Base-by-base conservation (phyloP, 2,888 invertebrate species). In the Dascillus cervinus region DNA sequence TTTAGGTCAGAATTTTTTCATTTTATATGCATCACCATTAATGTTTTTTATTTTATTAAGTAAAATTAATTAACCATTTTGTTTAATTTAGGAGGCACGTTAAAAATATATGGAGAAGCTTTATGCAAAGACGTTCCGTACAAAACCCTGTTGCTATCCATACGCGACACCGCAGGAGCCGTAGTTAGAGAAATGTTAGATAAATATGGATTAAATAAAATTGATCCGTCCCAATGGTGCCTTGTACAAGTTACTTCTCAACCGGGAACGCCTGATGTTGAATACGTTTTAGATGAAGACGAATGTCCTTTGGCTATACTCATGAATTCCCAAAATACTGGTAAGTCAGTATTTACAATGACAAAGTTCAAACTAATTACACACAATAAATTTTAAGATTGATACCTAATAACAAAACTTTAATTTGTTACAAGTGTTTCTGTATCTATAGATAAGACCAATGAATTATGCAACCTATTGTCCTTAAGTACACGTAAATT, bases 121-220 rank as follows among this genome's bases (percentile, higher is more conserved):
- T 72, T 98, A 22, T 89, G 91, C 56, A 86, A 89, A 51, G 95
- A 95, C 67, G 94, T 96, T 57, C 97, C 98, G 27, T 98, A 99
- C 70, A 97, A 98, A 70, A 97, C 97, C 4, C 71, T 98, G 31
- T 72, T 98, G 49, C 73, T 98, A 43, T 94, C 95, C 10, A 85
- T 94, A 30, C 77, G 87, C 37, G 98, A 98, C 67, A 82, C 84
- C 31, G 95, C 96, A 5, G 85, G 86, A 28, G 82, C 82, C 49
- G 94, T 98, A 30, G 89, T 98, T 30, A 75, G 85, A 44, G 96
- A 98, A 71, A 96, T 97, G 78, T 75, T 98, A 40, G 85, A 91
- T 54, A 98, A 98, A 69, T 98, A 98, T 65, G 95, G 94, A 17
- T 71, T 96, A 52, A 83, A 86, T 40, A 82, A 86, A 55, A 85